Base-by-base conservation (phyloP, 2,113 vertebrate genomes). In the Nematolebias whitei region DNA sequence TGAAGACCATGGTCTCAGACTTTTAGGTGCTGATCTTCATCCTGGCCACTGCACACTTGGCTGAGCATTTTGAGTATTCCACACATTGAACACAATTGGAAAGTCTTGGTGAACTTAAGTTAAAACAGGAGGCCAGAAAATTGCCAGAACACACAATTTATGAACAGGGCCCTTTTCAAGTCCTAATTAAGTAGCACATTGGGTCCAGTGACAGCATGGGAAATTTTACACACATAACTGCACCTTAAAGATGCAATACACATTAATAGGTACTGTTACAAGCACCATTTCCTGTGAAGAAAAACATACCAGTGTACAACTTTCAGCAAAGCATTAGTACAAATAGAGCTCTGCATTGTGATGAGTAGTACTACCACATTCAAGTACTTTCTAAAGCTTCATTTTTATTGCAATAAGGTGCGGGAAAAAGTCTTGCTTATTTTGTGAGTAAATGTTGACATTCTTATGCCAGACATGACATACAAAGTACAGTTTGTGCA, bases 401-500 rank as follows among this genome's bases (percentile, higher is more conserved):
- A 22, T 40, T 62, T 70, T 65, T 44, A 44, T 47, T 55, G 18
- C 41, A 48, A 9, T 29, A 40, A 13, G 44, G 19, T 69, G 51
- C 2, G 39, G n/a, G 45, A 66, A 63, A 38, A 68, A 35, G 44
- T 10, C 19, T 39, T 62, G 11, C 10, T 53, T 44, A 8, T 60
- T 74, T 66, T 19, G 32, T 51, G 29, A 57, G 41, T 57, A 52
- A 44, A 53, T 44, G 18, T 23, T 41, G 26, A 19, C 60, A 24
- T 55, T 53, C 16, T 32, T 43, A 13, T 57, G 32, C 45, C 57
- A 59, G 50, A 20, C 60, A 57, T 49, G 24, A 32, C 57, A 61
- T 74, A 24, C 50, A 23, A 41, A 74, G 74, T 63, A 29, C 32
- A n/a, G n/a, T 39, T 78, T 56, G n/a, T 9, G 3, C 24, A 47